Percentiles rank a stretch among this genome's conserved stretches.
These are phyloP conservation scores for Dendrocincla tyrannina DNA, from an alignment of 2,797 vertebrate species.

Conservation along the genomic window DNA sequence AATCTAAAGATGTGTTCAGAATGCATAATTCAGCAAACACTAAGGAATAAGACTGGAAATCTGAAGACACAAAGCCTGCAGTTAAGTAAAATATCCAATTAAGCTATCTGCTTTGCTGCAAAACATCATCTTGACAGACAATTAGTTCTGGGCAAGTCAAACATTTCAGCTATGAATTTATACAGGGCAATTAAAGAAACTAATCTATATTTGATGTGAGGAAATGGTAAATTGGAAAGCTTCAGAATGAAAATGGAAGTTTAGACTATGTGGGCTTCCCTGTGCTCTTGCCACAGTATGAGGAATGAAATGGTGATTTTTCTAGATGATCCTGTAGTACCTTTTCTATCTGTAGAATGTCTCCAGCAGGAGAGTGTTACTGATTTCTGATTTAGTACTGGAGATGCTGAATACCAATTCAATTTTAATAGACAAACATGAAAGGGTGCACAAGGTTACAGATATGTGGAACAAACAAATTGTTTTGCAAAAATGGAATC, in stretches of 20 bases:
- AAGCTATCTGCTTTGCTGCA: constrained; percentile 73
- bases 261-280: background rate
- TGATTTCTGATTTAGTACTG: background rate
- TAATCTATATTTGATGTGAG: constrained; percentile 60
- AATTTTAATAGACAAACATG: background rate
- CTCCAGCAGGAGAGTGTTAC: background rate
- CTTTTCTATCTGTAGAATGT: background rate
- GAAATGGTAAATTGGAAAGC: constrained; percentile 38
- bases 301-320: background rate
- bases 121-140: constrained; percentile 73
- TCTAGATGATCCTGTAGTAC: background rate
- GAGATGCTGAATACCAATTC: background rate
- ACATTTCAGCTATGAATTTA: constrained; percentile 63
- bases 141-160: constrained; percentile 74
- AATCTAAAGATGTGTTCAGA: constrained; percentile 26
- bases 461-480: background rate
- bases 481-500: background rate
- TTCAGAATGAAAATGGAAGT: background rate
- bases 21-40: constrained; percentile 40
- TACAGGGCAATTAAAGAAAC: constrained; percentile 69
- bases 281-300: background rate
- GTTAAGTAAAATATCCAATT: constrained; percentile 77
- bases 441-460: background rate
- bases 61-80: constrained; percentile 53
- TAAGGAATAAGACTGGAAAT: constrained; percentile 55